Percentiles rank a stretch among this genome's conserved stretches.
phyloP scores from a whole-genome alignment of 2,797 vertebrate species.

The Enteromius mattozi region DNA sequence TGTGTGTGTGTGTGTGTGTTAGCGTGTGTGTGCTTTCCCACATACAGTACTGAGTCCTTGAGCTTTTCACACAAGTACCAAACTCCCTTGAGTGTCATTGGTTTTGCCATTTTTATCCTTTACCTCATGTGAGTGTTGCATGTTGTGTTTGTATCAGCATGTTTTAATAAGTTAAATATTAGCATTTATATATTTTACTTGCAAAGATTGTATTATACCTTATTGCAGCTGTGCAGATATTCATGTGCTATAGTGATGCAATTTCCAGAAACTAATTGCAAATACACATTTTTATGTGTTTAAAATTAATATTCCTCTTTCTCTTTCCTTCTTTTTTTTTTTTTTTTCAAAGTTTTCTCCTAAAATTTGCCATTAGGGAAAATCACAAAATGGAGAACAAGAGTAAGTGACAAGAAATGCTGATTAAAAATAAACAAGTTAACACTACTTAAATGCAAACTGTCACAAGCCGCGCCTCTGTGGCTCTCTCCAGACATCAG shows the following conservation, averaged over 20 bases:
- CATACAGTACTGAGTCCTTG: not conserved
- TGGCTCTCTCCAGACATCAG: too few relatives aligned
- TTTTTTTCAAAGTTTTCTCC: too few relatives aligned
- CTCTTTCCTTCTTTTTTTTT: too few relatives aligned
- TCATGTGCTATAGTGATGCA: not conserved
- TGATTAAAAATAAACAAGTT: not conserved
- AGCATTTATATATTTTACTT: not conserved
- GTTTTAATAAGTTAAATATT: slow-evolving; percentile 19
- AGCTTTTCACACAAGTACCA: slow-evolving; percentile 16
- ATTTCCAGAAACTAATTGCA: not conserved
- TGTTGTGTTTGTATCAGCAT: not conserved
- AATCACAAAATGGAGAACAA: not conserved
- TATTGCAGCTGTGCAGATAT: not conserved
- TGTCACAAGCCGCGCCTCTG: too few relatives aligned
- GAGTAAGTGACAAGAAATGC: not conserved
- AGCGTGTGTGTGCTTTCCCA: not conserved
- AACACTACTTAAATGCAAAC: not conserved
- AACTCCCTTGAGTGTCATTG: not conserved
- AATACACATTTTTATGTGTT: not conserved
- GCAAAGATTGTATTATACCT: not conserved
- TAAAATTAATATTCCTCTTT: not conserved
- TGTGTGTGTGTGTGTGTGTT: too few relatives aligned
- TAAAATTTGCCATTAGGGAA: too few relatives aligned
- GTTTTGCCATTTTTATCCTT: not conserved
- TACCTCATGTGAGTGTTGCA: not conserved